Conservation (phyloP, 2,888 invertebrate species). For the Copidosoma aretas region DNA sequence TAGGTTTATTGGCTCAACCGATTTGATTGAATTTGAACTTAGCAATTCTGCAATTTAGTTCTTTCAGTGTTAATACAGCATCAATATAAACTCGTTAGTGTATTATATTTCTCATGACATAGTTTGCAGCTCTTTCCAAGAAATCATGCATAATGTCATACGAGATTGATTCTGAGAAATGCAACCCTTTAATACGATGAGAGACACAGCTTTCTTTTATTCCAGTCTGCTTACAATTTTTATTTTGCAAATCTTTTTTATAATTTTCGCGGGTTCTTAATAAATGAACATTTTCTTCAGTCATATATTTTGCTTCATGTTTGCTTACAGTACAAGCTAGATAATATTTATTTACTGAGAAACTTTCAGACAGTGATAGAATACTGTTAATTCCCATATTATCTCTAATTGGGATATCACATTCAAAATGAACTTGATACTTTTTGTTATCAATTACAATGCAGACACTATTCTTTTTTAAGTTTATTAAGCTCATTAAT, state of each 20-base stretch:
- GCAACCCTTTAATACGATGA: constrained; percentile 12
- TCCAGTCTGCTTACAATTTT: neutral
- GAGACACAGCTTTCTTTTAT: neutral
- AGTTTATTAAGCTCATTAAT: constrained; percentile 18
- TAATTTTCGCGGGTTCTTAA: neutral
- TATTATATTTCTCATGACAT: constrained; percentile 11
- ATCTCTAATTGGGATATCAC: constrained; percentile 5
- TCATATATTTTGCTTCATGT: neutral
- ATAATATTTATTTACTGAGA: constrained; percentile 12
- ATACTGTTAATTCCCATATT: constrained; percentile 20
- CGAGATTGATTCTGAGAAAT: neutral
- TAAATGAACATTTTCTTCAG: neutral
- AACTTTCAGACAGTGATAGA: constrained; percentile 17
- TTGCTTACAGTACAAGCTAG: neutral
- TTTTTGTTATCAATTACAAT: neutral
- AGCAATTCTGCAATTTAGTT: too few species aligned
- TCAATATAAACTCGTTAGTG: too few species aligned
- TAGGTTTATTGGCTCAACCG: too few species aligned
- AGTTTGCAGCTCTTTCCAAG: constrained; percentile 7
- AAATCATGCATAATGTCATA: constrained; percentile 17
- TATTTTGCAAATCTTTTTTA: neutral
- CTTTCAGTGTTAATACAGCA: too few species aligned
- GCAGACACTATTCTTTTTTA: constrained; percentile 3
- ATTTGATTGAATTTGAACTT: too few species aligned
- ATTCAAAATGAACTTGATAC: constrained; percentile 9